Evolutionary conservation across 2,113 vertebrate genomes (phyloP), one percentile per base, ranked within the genome.

Genomic region (Oreochromis niloticus): DNA sequence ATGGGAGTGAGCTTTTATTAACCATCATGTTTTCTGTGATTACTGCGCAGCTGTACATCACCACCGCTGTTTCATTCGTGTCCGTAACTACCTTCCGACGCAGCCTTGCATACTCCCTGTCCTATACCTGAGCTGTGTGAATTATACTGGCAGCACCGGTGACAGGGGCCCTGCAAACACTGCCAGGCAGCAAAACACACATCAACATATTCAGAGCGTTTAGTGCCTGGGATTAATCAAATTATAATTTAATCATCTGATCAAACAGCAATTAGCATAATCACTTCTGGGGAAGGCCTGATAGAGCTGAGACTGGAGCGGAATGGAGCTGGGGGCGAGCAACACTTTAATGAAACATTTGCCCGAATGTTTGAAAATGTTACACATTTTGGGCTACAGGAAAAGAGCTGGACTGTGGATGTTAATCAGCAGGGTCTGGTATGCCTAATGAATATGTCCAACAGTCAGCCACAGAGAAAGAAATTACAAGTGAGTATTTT

Each of bases 241-340:
- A 98, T 98, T 97, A 97, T 97, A 97, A 98, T 98, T 97, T 97
- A 98, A 98, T 97, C 97, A 98, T 98, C 97, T 97, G 97, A 98
- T 98, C 97, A 98, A 98, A 98, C 96, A 97, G 95, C 96, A 97
- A 98, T 98, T 98, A 98, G 95, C 97, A 98, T 97, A 97, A 97
- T 97, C 97, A 98, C 97, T 97, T 96, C 96, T 98, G 96, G 96
- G 97, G 96, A 95, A 97, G 96, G 96, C 95, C 95, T 97, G 96
- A 97, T 96, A 95, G 93, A 97, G 95, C 71, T 82, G 88, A 91
- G 95, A 95, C 94, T 97, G 94, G 94, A 96, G 95, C 94, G 2
- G 91, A 96, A 94, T 95, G 95, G 94, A 96, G 96, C 95, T 96
- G 87, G 84, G 95, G 95, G 93, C 95, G 93, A 89, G 92, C 93